Percentiles rank a stretch among this genome's conserved stretches.
Evolutionary conservation across 2,113 vertebrate genomes (phyloP).

Genomic region (Callipepla californica): DNA sequence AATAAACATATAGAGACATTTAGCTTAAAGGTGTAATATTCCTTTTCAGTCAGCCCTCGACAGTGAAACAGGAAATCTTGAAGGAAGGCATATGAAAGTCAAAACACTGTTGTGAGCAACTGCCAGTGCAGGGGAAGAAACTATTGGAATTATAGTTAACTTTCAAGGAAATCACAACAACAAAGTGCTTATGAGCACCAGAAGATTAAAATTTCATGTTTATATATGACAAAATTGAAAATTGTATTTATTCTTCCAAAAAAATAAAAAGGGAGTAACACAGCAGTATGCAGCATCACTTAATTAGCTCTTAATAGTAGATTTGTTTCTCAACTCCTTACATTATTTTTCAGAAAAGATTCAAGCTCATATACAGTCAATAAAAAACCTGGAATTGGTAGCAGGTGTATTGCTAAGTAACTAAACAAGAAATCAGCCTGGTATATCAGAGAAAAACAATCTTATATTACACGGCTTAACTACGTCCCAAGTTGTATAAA

Average conservation of each 20-base stretch:
- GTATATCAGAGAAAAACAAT: background rate
- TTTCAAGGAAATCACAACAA: background rate
- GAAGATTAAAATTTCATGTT: background rate
- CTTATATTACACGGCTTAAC: background rate
- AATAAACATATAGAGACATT: background rate
- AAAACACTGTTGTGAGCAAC: background rate
- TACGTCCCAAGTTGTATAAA: background rate
- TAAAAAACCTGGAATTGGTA: background rate
- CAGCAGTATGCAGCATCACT: background rate
- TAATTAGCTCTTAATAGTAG: background rate
- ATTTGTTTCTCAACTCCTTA: background rate
- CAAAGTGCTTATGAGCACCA: background rate
- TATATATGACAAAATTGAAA: background rate
- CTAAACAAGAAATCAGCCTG: background rate
- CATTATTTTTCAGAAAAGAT: constrained; percentile 4
- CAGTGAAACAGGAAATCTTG: background rate
- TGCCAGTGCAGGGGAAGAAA: background rate
- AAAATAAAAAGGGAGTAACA: background rate
- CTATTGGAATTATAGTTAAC: background rate
- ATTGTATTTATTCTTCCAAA: background rate
- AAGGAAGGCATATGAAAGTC: background rate
- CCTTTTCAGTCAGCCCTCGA: background rate
- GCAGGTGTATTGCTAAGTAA: background rate
- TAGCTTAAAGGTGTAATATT: background rate
- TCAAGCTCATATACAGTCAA: background rate